Percentiles rank a stretch among this genome's conserved stretches.
Conservation (phyloP, 1,140 invertebrate species). For the Paraescarpia echinospica region DNA sequence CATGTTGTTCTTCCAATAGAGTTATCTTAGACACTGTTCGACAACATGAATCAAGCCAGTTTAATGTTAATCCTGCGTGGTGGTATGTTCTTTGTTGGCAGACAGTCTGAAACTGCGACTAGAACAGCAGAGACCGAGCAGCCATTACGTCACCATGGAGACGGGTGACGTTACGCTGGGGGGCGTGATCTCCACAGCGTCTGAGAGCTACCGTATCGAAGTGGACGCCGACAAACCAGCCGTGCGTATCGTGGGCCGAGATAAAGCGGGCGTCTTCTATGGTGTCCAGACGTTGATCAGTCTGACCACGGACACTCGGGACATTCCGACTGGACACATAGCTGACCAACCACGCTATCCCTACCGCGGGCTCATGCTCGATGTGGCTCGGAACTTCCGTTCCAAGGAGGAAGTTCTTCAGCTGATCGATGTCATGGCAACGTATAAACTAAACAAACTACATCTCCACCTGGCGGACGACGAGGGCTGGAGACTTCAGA, state of each 20-base stretch:
- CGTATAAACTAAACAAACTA: slow-evolving; percentile 53
- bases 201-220: neutral
- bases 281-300: neutral
- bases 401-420: slow-evolving; percentile 35
- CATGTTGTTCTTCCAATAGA: too few species aligned
- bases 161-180: neutral
- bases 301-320: neutral
- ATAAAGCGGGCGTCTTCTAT: slow-evolving; percentile 15
- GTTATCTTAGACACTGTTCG: neutral
- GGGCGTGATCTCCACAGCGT: too few species aligned
- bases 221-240: neutral
- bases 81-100: neutral
- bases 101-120: neutral
- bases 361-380: slow-evolving; percentile 50
- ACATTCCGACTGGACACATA: slow-evolving; percentile 26
- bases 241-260: slow-evolving; percentile 12
- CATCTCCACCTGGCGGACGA: slow-evolving; percentile 56
- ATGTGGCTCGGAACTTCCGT: slow-evolving; percentile 51
- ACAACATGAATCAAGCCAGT: neutral
- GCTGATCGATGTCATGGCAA: slow-evolving; percentile 48
- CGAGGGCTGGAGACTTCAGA: slow-evolving; percentile 55
- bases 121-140: neutral
- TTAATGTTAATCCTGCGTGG: neutral
- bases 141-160: neutral
- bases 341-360: slow-evolving; percentile 46